Conservation (phyloP, 1,140 invertebrate genomes). For the Drosophila nigrodunni region DNA sequence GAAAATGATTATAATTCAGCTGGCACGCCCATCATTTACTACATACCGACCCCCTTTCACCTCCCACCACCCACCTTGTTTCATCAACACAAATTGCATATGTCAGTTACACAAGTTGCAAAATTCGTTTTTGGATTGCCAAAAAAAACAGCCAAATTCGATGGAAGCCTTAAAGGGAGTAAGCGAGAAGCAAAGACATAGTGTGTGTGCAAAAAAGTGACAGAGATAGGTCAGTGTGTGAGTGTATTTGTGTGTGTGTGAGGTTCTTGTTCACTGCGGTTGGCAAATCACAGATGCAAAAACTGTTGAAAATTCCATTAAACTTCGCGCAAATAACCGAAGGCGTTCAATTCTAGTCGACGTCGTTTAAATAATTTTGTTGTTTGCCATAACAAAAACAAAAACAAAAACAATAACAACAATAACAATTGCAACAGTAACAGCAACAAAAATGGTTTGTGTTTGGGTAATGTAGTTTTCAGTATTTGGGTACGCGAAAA, state of each 20-base stretch:
- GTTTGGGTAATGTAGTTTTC: slow-evolving; percentile 17
- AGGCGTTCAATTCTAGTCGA: slow-evolving; percentile 82
- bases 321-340: slow-evolving; percentile 81
- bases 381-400: slow-evolving; percentile 73
- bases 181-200: neutral
- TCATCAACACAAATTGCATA: slow-evolving; percentile 67
- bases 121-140: slow-evolving; percentile 54
- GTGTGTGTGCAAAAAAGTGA: neutral
- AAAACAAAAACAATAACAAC: slow-evolving; percentile 43
- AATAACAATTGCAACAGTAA: slow-evolving; percentile 15
- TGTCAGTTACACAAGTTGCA: slow-evolving; percentile 76
- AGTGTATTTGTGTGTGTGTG: neutral
- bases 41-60: neutral
- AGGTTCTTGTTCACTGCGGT: slow-evolving; percentile 49
- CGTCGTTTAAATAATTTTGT: slow-evolving; percentile 77
- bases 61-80: neutral
- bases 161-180: neutral
- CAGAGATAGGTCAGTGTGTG: neutral
- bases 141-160: slow-evolving; percentile 36
- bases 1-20: neutral
- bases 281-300: slow-evolving; percentile 78
- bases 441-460: slow-evolving; percentile 1
- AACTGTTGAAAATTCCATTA: slow-evolving; percentile 83
- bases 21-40: slow-evolving; percentile 4
- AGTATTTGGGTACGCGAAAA: slow-evolving; percentile 42